Base-by-base conservation (phyloP, 2,797 vertebrate species). In the Pseudochirops corinnae region DNA sequence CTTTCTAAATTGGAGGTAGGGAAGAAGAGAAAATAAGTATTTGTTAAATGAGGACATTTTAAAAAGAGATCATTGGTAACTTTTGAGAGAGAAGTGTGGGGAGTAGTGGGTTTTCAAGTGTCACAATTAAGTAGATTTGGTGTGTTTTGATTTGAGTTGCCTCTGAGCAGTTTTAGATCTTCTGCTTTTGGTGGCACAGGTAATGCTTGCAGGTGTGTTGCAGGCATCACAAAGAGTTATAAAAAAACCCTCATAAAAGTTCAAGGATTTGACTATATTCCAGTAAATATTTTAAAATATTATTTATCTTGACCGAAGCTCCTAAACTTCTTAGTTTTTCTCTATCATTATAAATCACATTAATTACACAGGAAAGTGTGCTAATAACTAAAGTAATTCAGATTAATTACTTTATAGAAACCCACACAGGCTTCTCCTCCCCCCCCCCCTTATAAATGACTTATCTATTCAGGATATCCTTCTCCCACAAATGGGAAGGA, bases 201-300 rank as follows among this genome's bases (percentile, higher is more conserved):
- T n/a, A 39, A 33, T n/a, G 33, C 39, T 90, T 33, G 92, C 90
- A 31, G 53, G 56, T 82, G 7, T 56, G 90, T 29, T 31, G 46
- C 5, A 67, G n/a, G 31, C 39, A 26, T n/a, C 74, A 16, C 10
- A 67, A 58, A 57, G 57, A n/a, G 62, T 33, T 33, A 91, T 29
- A 33, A 55, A 24, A 93, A 93, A 50, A 53, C 93, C n/a, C 92
- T 93, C 57, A 57, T 12, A 90, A 93, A 92, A 31, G 56, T 14
- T 74, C 26, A 56, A 93, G 46, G 57, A 53, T 58, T 82, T 55
- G 52, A 1, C 92, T 52, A 53, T 93, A 95, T 90, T 95, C 87
- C 74, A 91, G 55, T 94, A 90, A 95, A 95, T 58, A 90, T 7
- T 96, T n/a, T 95, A 6, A 95, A 96, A 6, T 94, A 95, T 96